A percentile compares a stretch with the other conserved stretches of the same genome.
Evolutionary conservation across 2,888 invertebrate genomes (phyloP).

Genomic region (Morpho helenor): DNA sequence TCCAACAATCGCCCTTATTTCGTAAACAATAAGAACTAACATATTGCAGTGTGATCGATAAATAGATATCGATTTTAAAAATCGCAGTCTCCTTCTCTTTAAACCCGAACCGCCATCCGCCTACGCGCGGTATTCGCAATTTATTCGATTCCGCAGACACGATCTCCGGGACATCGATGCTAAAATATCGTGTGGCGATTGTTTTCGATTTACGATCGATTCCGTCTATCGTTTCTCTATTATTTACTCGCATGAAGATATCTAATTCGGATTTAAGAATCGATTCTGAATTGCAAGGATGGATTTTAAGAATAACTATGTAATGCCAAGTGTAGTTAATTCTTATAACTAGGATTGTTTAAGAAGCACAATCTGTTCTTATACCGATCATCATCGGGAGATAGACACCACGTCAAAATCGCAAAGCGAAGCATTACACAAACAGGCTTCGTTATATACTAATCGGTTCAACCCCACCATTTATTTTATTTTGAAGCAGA

Average conservation of each 20-base stretch:
- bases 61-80: conserved; percentile 5
- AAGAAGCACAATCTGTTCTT: no score
- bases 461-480: no score
- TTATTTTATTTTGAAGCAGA: no score
- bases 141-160: conserved; percentile 21
- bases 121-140: conserved; percentile 27
- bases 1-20: neutral
- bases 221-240: conserved; percentile 4
- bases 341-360: no score
- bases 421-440: no score
- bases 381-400: no score
- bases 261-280: neutral
- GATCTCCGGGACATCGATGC: conserved; percentile 21
- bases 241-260: conserved; percentile 6
- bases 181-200: conserved; percentile 24
- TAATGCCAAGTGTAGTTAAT: no score
- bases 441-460: no score
- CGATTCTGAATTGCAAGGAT: no score
- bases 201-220: conserved; percentile 22
- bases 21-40: neutral
- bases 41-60: neutral
- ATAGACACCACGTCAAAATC: no score
- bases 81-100: conserved; percentile 18
- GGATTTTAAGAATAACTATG: no score
- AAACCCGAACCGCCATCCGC: conserved; percentile 21